A percentile compares a stretch with the other conserved stretches of the same genome.
Evolutionary conservation across 2,888 invertebrate species (phyloP).

Genomic region (Chrysotoxum bicinctum): DNA sequence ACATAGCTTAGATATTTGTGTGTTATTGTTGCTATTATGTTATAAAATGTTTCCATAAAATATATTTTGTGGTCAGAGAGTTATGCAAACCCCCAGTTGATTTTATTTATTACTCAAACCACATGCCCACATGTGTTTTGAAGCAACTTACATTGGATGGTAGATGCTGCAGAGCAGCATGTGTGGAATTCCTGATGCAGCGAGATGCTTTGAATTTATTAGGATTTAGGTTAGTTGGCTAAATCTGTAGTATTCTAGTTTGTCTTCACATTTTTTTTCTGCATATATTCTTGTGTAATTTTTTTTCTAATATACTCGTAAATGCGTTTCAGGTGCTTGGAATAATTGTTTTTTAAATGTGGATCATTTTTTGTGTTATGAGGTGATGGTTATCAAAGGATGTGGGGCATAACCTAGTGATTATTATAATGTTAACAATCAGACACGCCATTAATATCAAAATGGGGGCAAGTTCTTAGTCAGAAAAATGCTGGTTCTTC

Average conservation of each 20-base stretch:
- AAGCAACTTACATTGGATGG: constrained; percentile 30
- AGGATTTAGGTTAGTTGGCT: constrained; percentile 68
- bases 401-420: neutral
- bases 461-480: neutral
- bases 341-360: constrained; percentile 36
- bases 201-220: constrained; percentile 29
- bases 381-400: neutral
- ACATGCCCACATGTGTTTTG: constrained; percentile 48
- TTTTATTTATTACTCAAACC: constrained; percentile 21
- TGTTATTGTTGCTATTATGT: constrained; percentile 30
- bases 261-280: constrained; percentile 35
- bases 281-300: constrained; percentile 53
- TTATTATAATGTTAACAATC: neutral
- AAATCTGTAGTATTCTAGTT: constrained; percentile 57
- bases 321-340: constrained; percentile 35
- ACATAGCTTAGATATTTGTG: constrained; percentile 11
- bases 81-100: constrained; percentile 53
- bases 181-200: constrained; percentile 34
- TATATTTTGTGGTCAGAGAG: constrained; percentile 59
- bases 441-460: neutral
- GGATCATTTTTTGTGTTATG: constrained; percentile 5
- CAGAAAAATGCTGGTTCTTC: too few species aligned
- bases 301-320: neutral
- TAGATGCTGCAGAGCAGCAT: constrained; percentile 3
- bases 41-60: constrained; percentile 32